Base-by-base conservation (phyloP, 2,113 vertebrate species). In the Gobio gobio region DNA sequence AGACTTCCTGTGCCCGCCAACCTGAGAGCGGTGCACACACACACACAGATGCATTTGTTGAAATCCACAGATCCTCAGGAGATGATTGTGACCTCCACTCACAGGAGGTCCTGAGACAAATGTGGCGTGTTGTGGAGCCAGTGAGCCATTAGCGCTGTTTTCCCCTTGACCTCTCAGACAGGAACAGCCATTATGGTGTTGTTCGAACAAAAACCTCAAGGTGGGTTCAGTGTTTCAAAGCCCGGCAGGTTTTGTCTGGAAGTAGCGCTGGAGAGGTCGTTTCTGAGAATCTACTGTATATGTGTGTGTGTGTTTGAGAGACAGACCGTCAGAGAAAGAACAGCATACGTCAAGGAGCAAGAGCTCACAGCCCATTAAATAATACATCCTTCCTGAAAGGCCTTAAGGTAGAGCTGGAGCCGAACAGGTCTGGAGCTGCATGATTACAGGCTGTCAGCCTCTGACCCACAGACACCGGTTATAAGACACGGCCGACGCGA, bases 121-220 rank as follows among this genome's bases (percentile, higher is more conserved):
- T 56, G 79, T 58, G 87, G 83, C 45, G 54, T 78, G 61, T 36
- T 20, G 36, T 85, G 86, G 78, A 82, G 83, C 66, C 78, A 82
- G 84, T 84, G 78, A 82, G 83, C 74, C 78, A 82, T 87, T 84
- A 87, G 83, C 22, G 18, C 86, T 3, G 64, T 63, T 81, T 87
- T 82, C 70, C 79, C 47, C 66, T 78, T 77, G 45, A 78, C 74
- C 73, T 86, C 22, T 59, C 78, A 58, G 77, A 76, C 47, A 78
- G 63, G 77, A 87, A 66, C 58, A 49, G 78, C 76, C 82, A 84
- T 87, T 84, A 84, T 22, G 5, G 18, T 5, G 9, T 33, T 43
- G 24, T 20, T 29, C 18, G 36, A 79, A 79, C 78, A 74, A 47
- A 79, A 79, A 79, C 36, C 78, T 79, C 22, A 47, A 79, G 78